Percentiles rank a stretch among this genome's conserved stretches.
Conservation (phyloP, 2,113 vertebrate species). For the Anhinga rufa region DNA sequence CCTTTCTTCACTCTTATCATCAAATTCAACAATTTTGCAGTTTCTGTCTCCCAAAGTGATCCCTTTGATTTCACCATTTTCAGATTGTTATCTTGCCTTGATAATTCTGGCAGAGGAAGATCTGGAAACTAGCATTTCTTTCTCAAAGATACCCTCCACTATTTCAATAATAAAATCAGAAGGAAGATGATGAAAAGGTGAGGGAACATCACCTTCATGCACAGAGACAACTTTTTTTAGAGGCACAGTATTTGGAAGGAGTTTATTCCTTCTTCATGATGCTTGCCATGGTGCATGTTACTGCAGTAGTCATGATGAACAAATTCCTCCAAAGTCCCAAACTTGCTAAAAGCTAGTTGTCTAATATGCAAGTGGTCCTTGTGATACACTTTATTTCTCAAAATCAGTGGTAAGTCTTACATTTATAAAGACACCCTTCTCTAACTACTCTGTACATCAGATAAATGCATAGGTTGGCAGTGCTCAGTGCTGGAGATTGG, state of each 20-base stretch:
- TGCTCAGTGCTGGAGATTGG: neutral
- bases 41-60: neutral
- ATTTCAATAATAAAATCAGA: neutral
- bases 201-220: neutral
- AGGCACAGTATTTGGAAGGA: neutral
- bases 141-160: neutral
- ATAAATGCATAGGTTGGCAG: neutral
- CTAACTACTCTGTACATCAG: neutral
- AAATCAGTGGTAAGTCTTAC: neutral
- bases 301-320: neutral
- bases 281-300: neutral
- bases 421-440: neutral
- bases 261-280: neutral
- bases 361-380: neutral
- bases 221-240: neutral
- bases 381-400: neutral
- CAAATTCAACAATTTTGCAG: neutral
- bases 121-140: neutral
- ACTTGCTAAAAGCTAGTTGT: neutral
- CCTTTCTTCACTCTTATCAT: neutral
- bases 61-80: neutral
- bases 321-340: neutral
- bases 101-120: neutral
- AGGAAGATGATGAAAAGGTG: neutral
- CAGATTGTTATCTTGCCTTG: neutral